Percentiles rank a stretch among this genome's conserved stretches.
Conservation (phyloP, 2,888 invertebrate genomes). For the Notocelia uddmanniana region DNA sequence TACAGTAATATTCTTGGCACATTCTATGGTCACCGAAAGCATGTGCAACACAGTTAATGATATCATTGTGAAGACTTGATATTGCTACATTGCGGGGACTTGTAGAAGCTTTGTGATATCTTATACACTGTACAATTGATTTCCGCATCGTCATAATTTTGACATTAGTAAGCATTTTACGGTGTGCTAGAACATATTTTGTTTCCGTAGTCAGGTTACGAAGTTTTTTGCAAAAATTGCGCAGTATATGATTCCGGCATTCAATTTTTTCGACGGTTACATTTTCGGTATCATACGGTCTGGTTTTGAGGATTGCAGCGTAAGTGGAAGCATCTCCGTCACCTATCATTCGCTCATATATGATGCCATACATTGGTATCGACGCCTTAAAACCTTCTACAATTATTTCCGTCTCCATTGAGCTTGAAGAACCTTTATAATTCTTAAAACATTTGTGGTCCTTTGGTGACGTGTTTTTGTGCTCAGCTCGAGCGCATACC, state of each 20-base stretch:
- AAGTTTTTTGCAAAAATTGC: constrained; percentile 7
- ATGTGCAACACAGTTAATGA: neutral
- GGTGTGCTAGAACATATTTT: neutral
- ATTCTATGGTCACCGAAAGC: constrained; percentile 7
- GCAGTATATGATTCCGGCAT: constrained; percentile 6
- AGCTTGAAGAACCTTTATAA: constrained; percentile 10
- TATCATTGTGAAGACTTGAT: neutral
- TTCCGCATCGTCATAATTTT: neutral
- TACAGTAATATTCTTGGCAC: neutral
- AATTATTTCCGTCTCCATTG: neutral
- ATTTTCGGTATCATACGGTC: neutral
- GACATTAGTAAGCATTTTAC: constrained; percentile 1
- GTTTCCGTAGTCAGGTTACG: neutral
- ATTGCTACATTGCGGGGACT: neutral
- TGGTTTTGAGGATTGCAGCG: neutral
- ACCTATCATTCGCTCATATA: neutral
- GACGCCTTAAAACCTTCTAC: neutral
- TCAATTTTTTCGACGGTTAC: neutral
- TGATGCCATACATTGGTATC: neutral
- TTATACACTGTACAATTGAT: neutral
- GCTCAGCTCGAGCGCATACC: neutral
- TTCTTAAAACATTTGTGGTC: constrained; percentile 10
- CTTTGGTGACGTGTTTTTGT: neutral
- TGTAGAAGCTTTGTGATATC: neutral
- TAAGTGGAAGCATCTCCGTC: neutral